Percentiles rank a stretch among this genome's conserved stretches.
Conservation (phyloP, 1,140 invertebrate genomes). For the Heterodera carotae region DNA sequence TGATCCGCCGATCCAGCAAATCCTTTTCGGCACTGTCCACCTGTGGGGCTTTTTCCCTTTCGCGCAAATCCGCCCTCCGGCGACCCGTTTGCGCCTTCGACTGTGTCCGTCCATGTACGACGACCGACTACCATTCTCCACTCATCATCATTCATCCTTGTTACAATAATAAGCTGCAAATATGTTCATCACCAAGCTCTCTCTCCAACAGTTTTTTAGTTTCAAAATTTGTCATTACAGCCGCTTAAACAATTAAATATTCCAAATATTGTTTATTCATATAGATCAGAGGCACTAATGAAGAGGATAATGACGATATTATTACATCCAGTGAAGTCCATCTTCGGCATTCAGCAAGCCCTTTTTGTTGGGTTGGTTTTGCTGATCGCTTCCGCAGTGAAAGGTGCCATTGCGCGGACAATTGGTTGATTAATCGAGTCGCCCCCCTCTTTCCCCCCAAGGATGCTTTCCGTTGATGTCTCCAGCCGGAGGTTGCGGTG, state of each 20-base stretch:
- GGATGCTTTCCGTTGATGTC: constrained; percentile 10
- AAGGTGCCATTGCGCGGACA: background rate
- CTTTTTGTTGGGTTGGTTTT: background rate
- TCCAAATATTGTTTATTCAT: too few species aligned
- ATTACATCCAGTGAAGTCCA: background rate
- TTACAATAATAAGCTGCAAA: background rate
- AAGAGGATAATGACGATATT: too few species aligned
- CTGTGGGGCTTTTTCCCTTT: constrained; percentile 4
- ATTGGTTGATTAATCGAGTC: too few species aligned
- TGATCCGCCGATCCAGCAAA: background rate
- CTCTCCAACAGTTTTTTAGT: background rate
- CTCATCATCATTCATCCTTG: background rate
- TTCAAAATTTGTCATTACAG: background rate
- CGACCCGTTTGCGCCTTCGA: constrained; percentile 29
- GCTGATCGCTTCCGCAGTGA: background rate
- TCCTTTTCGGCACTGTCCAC: background rate
- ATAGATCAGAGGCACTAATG: too few species aligned
- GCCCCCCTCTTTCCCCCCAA: background rate
- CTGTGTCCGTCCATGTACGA: constrained; percentile 22
- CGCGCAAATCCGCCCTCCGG: constrained; percentile 15
- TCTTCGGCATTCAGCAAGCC: background rate
- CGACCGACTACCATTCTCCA: background rate
- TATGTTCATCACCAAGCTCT: background rate
- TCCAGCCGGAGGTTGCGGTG: background rate
- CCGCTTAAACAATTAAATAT: too few species aligned